Percentiles rank a stretch among this genome's conserved stretches.
Conservation (phyloP, 2,113 vertebrate species). For the Isichthys henryi region DNA sequence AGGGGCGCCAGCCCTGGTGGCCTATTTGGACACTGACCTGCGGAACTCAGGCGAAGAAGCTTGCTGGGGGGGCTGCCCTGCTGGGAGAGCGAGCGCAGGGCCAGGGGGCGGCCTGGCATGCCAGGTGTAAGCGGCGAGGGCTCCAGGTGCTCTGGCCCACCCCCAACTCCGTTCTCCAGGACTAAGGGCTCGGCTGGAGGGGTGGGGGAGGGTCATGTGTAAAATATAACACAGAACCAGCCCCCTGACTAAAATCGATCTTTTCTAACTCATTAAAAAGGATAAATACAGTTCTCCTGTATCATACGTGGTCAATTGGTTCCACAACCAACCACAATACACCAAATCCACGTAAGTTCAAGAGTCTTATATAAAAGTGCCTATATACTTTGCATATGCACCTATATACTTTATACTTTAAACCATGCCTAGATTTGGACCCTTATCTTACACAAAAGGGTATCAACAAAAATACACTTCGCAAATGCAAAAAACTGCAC, state of each 20-base stretch:
- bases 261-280: background rate
- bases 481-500: background rate
- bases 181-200: slow-evolving; percentile 74
- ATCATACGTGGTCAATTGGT: background rate
- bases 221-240: background rate
- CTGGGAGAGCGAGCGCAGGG: slow-evolving; percentile 67
- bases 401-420: background rate
- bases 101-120: slow-evolving; percentile 55
- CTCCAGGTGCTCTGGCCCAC: slow-evolving; percentile 68
- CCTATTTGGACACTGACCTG: slow-evolving; percentile 57
- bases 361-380: background rate
- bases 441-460: background rate
- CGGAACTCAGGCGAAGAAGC: slow-evolving; percentile 67
- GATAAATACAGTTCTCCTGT: background rate
- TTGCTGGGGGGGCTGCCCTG: slow-evolving; percentile 58
- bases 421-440: background rate
- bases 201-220: background rate
- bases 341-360: background rate
- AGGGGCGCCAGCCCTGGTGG: background rate
- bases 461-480: background rate
- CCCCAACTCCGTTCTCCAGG: slow-evolving; percentile 61
- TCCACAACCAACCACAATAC: background rate
- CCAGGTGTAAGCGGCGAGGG: slow-evolving; percentile 72
- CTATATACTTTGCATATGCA: background rate
- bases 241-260: background rate